Base-by-base conservation (phyloP, 2,888 invertebrate genomes). In the Ptycholaimellus sp. region DNA sequence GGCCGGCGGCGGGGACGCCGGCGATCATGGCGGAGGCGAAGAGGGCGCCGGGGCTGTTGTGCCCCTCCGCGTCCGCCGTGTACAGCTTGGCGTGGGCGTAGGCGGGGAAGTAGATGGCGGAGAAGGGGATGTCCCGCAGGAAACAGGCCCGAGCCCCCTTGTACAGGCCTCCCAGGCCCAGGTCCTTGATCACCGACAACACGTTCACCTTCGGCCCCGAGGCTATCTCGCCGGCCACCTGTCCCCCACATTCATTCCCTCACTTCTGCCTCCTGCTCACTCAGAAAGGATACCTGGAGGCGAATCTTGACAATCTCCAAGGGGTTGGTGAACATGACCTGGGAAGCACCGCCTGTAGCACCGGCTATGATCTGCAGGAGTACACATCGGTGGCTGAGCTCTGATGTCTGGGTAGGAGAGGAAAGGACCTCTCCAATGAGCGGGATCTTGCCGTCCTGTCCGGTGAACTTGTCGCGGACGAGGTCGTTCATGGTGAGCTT, bases 281-380 rank as follows among this genome's bases (percentile, higher is more conserved):
- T n/a, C n/a, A n/a, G n/a, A n/a, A n/a, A n/a, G n/a, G n/a, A n/a
- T n/a, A n/a, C n/a, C 13, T 93, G 93, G 18, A 93, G 65, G 7
- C 90, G 73, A 55, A 93, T 93, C 66, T 93, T 93, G 1, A 93
- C 87, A 46, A 93, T 93, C 66, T 93, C 93, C 50, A 93, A 61
- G 0, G 90, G 93, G 65, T 93, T 93, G 23, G 90, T 93, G 62
- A 93, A 90, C 46, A 93, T 72, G 6, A 93, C 90, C 32, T 43
- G 43, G 5, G 31, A 35, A 2, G 38, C 40, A 9, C 43, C 43
- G 3, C 40, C 43, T 65, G 77, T 77, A 43, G 68, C 82, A 41
- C 93, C 90, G 40, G 90, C 76, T 2, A 82, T 37, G 33, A 83
- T 66, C 68, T n/a, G n/a, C n/a, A n/a, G n/a, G n/a, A n/a, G n/a